Evolutionary conservation across 1,140 invertebrate species (phyloP), one percentile per base, ranked within the genome.

Genomic region (Neodiprion fabricii): DNA sequence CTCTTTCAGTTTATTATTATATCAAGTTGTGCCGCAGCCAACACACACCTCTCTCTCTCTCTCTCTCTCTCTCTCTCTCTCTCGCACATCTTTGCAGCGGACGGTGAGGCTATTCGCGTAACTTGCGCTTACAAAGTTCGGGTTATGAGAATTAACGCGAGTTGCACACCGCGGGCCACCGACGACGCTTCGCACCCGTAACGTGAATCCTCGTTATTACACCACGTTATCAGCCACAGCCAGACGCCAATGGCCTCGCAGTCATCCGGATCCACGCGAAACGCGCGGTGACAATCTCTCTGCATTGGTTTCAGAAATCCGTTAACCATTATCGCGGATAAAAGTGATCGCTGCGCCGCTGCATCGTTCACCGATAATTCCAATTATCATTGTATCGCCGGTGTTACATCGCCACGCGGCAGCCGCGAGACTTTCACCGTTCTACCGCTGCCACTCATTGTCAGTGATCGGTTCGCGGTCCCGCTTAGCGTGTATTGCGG

Each of bases 1-100:
- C 5, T 5, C 4, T 88, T 87, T 86, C 81, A 86, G 82, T 88
- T 88, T 88, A 87, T 88, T 88, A 88, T 88, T 88, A 40, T 40
- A 88, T 88, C 85, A 88, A 86, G 79, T 86, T 85, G 81, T 82
- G 81, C 82, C 70, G 50, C 73, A 48, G 49, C 48, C 61, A 65
- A 28, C 28, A 61, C 67, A 65, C 48, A 66, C 74, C 72, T 49
- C 48, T 66, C 48, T 68, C 71, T 48, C 11, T 72, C 71, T 70
- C 76, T 76, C 71, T 48, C 11, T 72, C 71, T 70, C 76, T 76
- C 49, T 48, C 72, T 70, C 48, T 48, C 17, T 66, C 21, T 23
- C 11, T 61, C 67, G 28, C 72, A 69, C 48, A 17, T 71, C 70
- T 72, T 53, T 66, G 23, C 48, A n/a, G 48, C 70, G 28, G 48